phyloP scores from a whole-genome alignment of 2,888 invertebrate genomes.

The Girardia tigrina region DNA sequence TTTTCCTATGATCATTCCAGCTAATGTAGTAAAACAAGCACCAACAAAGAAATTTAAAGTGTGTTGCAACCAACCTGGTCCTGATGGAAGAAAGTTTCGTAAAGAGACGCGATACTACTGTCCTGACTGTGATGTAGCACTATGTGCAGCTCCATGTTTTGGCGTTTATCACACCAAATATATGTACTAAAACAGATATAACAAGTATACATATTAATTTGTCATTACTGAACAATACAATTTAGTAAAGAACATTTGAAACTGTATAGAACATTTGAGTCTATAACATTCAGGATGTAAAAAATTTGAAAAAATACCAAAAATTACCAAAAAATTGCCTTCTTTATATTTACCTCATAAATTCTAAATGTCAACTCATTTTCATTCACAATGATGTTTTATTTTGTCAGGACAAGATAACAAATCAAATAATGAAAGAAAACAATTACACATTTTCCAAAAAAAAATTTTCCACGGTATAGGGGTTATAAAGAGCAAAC shows the following conservation, averaged over 20 bases:
- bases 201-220: neutral
- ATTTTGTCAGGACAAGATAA: neutral
- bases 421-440: neutral
- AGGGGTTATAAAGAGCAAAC: too few relatives aligned
- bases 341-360: neutral
- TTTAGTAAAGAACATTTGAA: too few relatives aligned
- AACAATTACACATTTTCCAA: neutral
- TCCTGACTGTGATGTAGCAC: neutral
- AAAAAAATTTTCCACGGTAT: neutral
- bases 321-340: neutral
- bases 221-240: neutral
- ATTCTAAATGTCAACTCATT: neutral
- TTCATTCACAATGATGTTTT: neutral
- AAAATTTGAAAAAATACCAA: too few relatives aligned
- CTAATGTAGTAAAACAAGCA: slow-evolving; percentile 9
- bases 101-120: neutral
- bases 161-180: too few relatives aligned
- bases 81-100: neutral
- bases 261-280: too few relatives aligned
- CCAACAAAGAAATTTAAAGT: neutral
- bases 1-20: neutral
- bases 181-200: neutral
- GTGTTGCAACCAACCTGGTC: neutral
- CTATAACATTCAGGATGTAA: too few relatives aligned
- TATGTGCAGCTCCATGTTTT: too few relatives aligned